A percentile compares a stretch with the other conserved stretches of the same genome.
Evolutionary conservation across 1,140 invertebrate species (phyloP).

Genomic region (Cylas formicarius): DNA sequence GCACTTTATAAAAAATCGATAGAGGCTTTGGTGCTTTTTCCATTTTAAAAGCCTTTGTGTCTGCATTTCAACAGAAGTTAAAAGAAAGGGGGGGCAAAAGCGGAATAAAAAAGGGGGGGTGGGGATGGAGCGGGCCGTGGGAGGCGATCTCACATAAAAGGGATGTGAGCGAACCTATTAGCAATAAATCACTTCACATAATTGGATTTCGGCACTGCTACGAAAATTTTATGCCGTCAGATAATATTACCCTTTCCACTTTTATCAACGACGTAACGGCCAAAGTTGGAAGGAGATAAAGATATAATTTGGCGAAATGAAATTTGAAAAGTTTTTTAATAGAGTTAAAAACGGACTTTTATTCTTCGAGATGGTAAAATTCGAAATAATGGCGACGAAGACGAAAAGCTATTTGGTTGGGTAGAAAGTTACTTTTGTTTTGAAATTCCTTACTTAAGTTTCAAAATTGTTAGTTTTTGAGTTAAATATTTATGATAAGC

Average conservation of each 20-base stretch:
- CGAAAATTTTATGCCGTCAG: slow-evolving; percentile 19
- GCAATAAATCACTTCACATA: slow-evolving; percentile 22
- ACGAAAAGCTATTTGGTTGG: too few species aligned
- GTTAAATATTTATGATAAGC: too few species aligned
- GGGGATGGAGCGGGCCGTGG: too few species aligned
- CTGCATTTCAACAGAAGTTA: slow-evolving; percentile 6
- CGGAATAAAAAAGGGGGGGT: slow-evolving; percentile 1
- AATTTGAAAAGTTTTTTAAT: background rate
- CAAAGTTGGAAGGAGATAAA: too few species aligned
- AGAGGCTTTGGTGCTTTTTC: too few species aligned
- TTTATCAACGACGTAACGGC: slow-evolving; percentile 9
- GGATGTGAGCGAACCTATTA: slow-evolving; percentile 15
- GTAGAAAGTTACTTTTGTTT: too few species aligned
- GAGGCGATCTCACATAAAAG: slow-evolving; percentile 7
- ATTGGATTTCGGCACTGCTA: slow-evolving; percentile 21
- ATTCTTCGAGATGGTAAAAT: too few species aligned
- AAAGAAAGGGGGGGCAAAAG: slow-evolving; percentile 3
- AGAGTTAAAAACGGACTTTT: slow-evolving; percentile 5
- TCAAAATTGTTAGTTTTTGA: too few species aligned
- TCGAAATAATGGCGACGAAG: too few species aligned
- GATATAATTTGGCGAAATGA: background rate
- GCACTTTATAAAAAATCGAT: too few species aligned
- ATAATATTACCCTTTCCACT: slow-evolving; percentile 20
- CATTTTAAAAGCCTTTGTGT: too few species aligned
- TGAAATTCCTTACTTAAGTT: too few species aligned